phyloP scores from a whole-genome alignment of 2,113 vertebrate species.

The Callocephalon fimbriatum region DNA sequence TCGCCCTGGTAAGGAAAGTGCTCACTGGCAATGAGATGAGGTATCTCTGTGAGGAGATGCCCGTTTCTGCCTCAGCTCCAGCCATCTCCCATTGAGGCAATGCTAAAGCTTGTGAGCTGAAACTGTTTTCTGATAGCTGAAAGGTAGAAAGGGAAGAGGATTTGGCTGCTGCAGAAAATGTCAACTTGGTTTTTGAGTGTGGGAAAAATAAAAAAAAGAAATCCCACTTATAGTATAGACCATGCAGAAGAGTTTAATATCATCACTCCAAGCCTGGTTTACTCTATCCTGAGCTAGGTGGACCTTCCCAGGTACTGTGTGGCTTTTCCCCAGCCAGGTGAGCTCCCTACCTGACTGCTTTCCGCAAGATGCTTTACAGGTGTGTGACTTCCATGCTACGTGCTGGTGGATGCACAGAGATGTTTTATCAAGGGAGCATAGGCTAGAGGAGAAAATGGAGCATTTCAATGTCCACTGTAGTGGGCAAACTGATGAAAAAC shows the following conservation, averaged over 20 bases:
- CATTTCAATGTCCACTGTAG: background rate
- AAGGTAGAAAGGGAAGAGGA: background rate
- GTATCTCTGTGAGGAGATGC: background rate
- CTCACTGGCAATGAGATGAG: background rate
- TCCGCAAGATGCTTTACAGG: background rate
- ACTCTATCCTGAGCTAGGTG: background rate
- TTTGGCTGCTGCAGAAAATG: background rate
- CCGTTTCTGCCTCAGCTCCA: background rate
- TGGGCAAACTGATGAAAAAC: background rate
- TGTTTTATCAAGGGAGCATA: background rate
- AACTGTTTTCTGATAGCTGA: background rate
- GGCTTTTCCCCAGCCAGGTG: accelerated
- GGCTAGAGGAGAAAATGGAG: background rate
- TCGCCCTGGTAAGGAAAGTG: background rate
- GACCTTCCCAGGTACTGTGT: background rate
- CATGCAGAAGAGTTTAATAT: background rate
- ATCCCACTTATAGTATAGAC: background rate
- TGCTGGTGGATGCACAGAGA: background rate
- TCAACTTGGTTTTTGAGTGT: background rate
- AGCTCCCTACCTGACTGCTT: background rate
- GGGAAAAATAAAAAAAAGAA: background rate
- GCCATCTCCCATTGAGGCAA: accelerated
- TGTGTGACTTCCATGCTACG: background rate
- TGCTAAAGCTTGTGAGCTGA: background rate
- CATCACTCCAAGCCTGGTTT: background rate